Evolutionary conservation across 2,888 invertebrate genomes (phyloP), one percentile per base, ranked within the genome.

Genomic region (Agrotis ipsilon): DNA sequence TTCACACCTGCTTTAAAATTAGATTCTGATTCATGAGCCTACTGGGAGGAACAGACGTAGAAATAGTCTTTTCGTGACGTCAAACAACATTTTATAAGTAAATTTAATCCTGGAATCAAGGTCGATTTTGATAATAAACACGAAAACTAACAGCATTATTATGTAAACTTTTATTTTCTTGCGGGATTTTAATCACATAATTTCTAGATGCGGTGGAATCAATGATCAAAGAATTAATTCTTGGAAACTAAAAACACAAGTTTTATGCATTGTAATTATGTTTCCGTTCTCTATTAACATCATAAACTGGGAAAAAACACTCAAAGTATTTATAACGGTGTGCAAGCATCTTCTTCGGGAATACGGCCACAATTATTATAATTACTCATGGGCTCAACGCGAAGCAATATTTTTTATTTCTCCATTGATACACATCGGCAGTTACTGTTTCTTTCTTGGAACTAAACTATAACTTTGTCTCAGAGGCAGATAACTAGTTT

Each of bases 11-110:
- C 79, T 86, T 90, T 81, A 91, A 90, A 91, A 94, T 92, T 94
- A 95, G 91, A 85, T 81, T 89, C 93, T 94, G 95, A 96, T 93
- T 96, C 96, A 96, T 87, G 85, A 82, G 84, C 85, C 87, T 84
- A 86, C 82, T 82, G 82, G 81, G 86, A 86, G 81, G 84, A 86
- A 87, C 87, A 89, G 84, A 86, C 89, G 88, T 91, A 84, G 87
- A 93, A 94, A 95, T 94, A 94, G 92, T 90, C 55, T 83, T 27
- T 51, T 80, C 72, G 84, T 94, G 93, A 94, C 94, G 94, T 94
- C 94, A 94, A 92, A 91, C 88, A 88, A 89, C 82, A 88, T 83
- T 85, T 89, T 89, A 90, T 88, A 89, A n/a, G n/a, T n/a, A n/a
- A 90, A 89, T 92, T 86, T 84, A 83, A 86, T 87, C 84, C 85